These are phyloP conservation scores for Parnassius orleans DNA, from an alignment of 2,888 invertebrate species.

Conservation along the genomic window DNA sequence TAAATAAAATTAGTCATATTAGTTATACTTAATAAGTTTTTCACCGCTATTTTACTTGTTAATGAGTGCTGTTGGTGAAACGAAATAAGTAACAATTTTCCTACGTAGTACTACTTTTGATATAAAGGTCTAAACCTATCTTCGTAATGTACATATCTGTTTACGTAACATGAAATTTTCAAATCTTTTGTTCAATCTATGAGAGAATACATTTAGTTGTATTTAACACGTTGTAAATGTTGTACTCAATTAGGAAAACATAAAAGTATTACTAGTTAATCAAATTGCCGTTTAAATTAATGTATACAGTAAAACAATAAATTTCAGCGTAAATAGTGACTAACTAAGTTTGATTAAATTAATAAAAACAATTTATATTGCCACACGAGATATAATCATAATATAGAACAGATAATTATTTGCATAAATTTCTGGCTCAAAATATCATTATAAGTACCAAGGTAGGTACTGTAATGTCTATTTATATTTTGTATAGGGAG, in stretches of 20 bases:
- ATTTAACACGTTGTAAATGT: background rate
- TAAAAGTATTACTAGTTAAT: conserved; percentile 67
- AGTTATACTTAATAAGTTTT: too few relatives aligned
- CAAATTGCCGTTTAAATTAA: conserved; percentile 31
- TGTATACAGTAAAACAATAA: background rate
- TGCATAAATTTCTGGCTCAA: conserved; percentile 34
- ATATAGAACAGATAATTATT: conserved; percentile 28
- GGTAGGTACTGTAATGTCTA: conserved; percentile 37
- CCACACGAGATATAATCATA: background rate
- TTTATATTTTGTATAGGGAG: conserved; percentile 59
- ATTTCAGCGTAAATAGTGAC: too few relatives aligned
- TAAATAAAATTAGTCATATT: too few relatives aligned
- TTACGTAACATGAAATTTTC: conserved; percentile 5
- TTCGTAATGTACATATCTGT: conserved; percentile 23
- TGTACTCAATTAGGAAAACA: conserved; percentile 3
- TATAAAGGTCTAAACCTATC: background rate
- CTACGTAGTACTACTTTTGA: conserved; percentile 11
- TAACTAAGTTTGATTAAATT: conserved; percentile 8
- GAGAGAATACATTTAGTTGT: too few relatives aligned
- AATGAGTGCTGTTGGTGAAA: background rate
- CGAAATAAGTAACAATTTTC: background rate
- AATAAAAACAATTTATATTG: background rate
- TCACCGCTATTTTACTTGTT: too few relatives aligned
- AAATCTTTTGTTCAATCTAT: background rate
- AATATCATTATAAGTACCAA: conserved; percentile 31